Evolutionary conservation across 2,797 vertebrate genomes (phyloP).

Genomic region (Tenualosa ilisha): DNA sequence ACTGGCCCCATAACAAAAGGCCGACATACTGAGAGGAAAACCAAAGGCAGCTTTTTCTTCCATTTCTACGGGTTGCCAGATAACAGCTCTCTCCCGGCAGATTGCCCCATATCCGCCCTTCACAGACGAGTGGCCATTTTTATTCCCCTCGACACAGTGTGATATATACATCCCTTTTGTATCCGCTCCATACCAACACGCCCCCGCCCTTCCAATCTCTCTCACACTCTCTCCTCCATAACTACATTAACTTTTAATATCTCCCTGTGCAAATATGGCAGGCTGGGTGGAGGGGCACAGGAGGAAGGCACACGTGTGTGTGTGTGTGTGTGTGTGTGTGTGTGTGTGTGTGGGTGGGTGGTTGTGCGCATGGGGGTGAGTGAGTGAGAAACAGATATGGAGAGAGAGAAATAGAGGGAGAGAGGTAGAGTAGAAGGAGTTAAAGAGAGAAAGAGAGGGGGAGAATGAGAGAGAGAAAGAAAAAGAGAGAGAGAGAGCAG

Average conservation of each 20-base stretch:
- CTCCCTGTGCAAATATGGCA: constrained; percentile 34
- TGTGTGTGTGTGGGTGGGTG: neutral
- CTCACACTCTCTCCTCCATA: constrained; percentile 31
- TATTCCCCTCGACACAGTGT: neutral
- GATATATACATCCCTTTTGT: constrained; percentile 1
- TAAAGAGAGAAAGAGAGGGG: neutral
- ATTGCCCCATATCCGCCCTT: neutral
- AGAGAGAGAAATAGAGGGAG: neutral
- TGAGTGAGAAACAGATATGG: neutral
- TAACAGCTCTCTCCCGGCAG: neutral
- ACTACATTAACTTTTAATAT: constrained; percentile 53
- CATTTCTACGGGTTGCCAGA: neutral
- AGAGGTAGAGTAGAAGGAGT: neutral
- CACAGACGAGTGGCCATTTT: neutral
- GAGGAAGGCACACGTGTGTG: neutral
- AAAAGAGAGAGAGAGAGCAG: constrained; percentile 17
- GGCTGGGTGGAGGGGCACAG: neutral
- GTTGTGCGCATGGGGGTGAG: neutral
- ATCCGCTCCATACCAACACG: neutral
- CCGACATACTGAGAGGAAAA: neutral
- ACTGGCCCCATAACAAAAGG: neutral
- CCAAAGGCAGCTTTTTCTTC: neutral
- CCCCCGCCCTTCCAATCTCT: neutral
- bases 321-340: neutral
- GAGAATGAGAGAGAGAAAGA: neutral